These are phyloP conservation scores for Crepidodera aurea DNA, from an alignment of 2,888 invertebrate species.

Conservation along the genomic window DNA sequence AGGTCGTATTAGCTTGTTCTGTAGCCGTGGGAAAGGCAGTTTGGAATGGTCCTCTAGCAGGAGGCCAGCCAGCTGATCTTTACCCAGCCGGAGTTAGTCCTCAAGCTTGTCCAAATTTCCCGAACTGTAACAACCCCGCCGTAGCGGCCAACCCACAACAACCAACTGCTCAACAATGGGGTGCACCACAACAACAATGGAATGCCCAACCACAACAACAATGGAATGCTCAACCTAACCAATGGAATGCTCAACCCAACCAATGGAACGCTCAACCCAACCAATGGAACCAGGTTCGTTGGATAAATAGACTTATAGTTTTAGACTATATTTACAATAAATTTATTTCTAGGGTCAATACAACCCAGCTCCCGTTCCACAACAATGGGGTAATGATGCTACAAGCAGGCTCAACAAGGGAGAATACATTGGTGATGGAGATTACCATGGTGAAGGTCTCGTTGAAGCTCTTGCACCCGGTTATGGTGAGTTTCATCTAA, in stretches of 20 bases:
- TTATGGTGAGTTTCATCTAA: constrained; percentile 39
- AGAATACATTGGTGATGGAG: constrained; percentile 59
- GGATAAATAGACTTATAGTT: background rate
- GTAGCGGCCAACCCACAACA: constrained; percentile 57
- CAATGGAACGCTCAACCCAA: constrained; percentile 36
- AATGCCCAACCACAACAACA: constrained; percentile 41
- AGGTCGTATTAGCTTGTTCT: constrained; percentile 57
- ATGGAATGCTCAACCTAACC: constrained; percentile 33
- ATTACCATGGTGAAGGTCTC: constrained; percentile 61
- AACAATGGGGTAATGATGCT: constrained; percentile 52
- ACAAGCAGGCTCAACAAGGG: constrained; percentile 52
- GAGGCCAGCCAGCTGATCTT: constrained; percentile 57
- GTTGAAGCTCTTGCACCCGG: constrained; percentile 58
- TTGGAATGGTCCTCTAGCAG: constrained; percentile 60
- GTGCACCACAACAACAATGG: constrained; percentile 42
- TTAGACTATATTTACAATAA: too few relatives aligned
- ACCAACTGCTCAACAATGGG: constrained; percentile 45
- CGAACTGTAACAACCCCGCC: constrained; percentile 59
- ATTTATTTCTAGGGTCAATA: constrained; percentile 24
- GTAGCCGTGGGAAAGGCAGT: constrained; percentile 54
- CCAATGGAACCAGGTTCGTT: constrained; percentile 22
- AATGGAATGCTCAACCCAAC: constrained; percentile 35
- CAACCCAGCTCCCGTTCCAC: constrained; percentile 46
- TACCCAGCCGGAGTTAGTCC: constrained; percentile 61
- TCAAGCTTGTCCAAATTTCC: constrained; percentile 60